phyloP scores from a whole-genome alignment of 2,113 vertebrate genomes.

The Saguinus imperator region DNA sequence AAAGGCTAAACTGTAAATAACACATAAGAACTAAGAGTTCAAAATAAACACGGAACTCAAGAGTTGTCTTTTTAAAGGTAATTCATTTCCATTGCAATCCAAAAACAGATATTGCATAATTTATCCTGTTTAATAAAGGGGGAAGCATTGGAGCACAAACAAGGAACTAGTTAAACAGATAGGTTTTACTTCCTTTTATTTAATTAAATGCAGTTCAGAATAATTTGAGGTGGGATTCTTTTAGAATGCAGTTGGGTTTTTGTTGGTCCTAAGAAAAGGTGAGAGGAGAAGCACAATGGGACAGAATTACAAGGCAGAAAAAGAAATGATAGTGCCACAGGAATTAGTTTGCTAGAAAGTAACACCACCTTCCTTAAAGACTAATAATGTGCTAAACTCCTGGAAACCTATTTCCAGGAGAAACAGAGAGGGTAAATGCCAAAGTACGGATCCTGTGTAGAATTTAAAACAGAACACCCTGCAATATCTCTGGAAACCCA shows the following conservation, averaged over 20 bases:
- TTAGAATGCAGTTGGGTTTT: background rate
- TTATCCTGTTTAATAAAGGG: conserved; percentile 2
- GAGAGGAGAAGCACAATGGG: background rate
- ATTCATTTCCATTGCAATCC: conserved; percentile 6
- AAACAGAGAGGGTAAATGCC: background rate
- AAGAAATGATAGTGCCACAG: background rate
- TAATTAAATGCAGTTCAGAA: background rate
- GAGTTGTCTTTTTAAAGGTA: background rate
- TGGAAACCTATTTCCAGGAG: background rate
- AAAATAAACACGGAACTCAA: background rate
- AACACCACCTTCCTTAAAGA: background rate
- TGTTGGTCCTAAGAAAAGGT: background rate
- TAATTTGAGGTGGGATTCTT: conserved; percentile 17
- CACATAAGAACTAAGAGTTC: background rate
- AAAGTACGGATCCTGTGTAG: background rate
- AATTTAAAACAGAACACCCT: background rate
- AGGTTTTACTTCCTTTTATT: background rate
- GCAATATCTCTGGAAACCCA: background rate
- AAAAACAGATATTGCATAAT: background rate
- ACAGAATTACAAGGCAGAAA: background rate
- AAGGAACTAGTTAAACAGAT: background rate
- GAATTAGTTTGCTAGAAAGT: background rate
- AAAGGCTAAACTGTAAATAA: background rate
- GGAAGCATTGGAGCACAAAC: background rate
- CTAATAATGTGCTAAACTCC: background rate